Conservation (phyloP, 2,113 vertebrate species). For the Cinclus cinclus region DNA sequence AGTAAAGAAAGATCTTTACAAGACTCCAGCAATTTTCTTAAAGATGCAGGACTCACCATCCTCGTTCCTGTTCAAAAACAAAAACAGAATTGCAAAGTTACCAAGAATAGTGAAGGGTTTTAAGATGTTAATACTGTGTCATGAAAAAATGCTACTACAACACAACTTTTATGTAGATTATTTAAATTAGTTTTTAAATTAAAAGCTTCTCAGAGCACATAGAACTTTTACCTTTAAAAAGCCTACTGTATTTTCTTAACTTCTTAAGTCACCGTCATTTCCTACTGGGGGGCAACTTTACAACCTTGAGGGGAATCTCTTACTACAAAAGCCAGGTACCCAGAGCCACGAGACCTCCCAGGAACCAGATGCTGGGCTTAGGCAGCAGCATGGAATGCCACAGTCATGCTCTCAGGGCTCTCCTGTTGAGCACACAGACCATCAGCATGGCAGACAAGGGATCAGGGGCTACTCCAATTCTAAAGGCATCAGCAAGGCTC, state of each 20-base stretch:
- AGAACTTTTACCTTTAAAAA: neutral
- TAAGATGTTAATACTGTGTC: neutral
- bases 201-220: neutral
- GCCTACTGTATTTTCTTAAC: neutral
- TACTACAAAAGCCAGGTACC: neutral
- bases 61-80: conserved; percentile 78
- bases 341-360: neutral
- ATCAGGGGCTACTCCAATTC: neutral
- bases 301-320: neutral
- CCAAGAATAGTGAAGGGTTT: neutral
- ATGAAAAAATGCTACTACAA: neutral
- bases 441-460: neutral
- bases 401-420: neutral
- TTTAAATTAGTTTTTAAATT: neutral
- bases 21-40: conserved; percentile 91
- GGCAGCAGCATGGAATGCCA: neutral
- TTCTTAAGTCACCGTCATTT: neutral
- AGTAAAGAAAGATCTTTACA: conserved; percentile 90
- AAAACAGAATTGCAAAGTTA: neutral
- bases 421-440: neutral
- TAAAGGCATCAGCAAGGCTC: neutral
- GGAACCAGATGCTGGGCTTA: neutral
- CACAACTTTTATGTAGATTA: neutral
- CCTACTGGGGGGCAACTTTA: neutral
- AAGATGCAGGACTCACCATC: conserved; percentile 87